Conservation (phyloP, 2,888 invertebrate species). For the Eurytoma adleriae region DNA sequence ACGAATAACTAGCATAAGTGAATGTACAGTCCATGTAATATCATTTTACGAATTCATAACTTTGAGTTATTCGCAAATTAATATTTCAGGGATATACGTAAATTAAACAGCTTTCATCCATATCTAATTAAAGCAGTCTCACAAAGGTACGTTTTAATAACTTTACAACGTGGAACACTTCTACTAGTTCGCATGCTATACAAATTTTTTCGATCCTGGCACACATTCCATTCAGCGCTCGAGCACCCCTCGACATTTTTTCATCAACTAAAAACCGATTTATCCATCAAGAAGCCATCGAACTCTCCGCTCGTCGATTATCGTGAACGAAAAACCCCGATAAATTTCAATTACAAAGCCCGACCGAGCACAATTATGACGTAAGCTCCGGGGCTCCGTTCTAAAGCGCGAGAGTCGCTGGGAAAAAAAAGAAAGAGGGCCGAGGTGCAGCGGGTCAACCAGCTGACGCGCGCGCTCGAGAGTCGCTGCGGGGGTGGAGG, state of each 20-base stretch:
- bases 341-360: constrained; percentile 49
- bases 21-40: no score
- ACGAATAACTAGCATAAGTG: no score
- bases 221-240: neutral
- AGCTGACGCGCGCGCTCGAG: constrained; percentile 44
- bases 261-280: constrained; percentile 23
- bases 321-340: constrained; percentile 30
- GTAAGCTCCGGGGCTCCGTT: constrained; percentile 18
- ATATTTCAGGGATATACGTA: no score
- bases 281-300: constrained; percentile 21
- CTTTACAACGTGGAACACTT: no score
- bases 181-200: no score
- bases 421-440: constrained; percentile 20
- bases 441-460: constrained; percentile 4
- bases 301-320: constrained; percentile 9
- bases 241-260: neutral
- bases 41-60: no score
- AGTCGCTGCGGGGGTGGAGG: constrained; percentile 6
- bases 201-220: no score
- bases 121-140: no score
- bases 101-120: no score
- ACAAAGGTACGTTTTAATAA: no score
- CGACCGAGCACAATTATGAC: constrained; percentile 42
- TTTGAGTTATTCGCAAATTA: no score
- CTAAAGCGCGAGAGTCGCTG: constrained; percentile 17